Evolutionary conservation across 2,113 vertebrate genomes (phyloP).

Genomic region (Hoplias malabaricus): DNA sequence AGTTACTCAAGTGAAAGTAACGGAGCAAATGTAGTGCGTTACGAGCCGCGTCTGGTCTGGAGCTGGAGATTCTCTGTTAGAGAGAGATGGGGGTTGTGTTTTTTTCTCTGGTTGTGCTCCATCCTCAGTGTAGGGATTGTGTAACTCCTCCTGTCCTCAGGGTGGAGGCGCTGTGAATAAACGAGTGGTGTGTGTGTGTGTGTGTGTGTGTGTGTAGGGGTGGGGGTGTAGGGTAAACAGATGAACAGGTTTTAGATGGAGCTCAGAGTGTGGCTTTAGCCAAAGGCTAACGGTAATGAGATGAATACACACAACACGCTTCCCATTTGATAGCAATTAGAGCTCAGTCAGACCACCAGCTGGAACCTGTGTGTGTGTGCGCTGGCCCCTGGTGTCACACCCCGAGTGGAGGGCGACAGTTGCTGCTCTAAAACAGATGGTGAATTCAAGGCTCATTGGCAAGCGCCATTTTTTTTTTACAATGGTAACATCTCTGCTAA

Average conservation of each 20-base stretch:
- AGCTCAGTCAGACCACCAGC: slow-evolving; percentile 83
- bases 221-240: slow-evolving; percentile 25
- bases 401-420: slow-evolving; percentile 80
- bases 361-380: slow-evolving; percentile 69
- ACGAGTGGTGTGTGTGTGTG: background rate
- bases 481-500: slow-evolving; percentile 95
- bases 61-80: too few species aligned
- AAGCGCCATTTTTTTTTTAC: slow-evolving; percentile 53
- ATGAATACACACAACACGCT: slow-evolving; percentile 78
- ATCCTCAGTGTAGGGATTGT: background rate
- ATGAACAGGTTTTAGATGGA: slow-evolving; percentile 9
- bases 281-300: slow-evolving; percentile 76
- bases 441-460: slow-evolving; percentile 93
- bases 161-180: background rate
- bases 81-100: too few species aligned
- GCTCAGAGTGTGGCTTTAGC: slow-evolving; percentile 29
- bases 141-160: background rate
- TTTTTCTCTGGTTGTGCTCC: background rate
- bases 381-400: slow-evolving; percentile 36
- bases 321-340: slow-evolving; percentile 87
- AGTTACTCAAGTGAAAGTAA: too few species aligned
- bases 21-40: too few species aligned
- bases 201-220: too few species aligned
- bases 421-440: slow-evolving; percentile 94
- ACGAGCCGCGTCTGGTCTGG: too few species aligned